Conservation (phyloP, 2,888 invertebrate genomes). For the Teleiodes luculella region DNA sequence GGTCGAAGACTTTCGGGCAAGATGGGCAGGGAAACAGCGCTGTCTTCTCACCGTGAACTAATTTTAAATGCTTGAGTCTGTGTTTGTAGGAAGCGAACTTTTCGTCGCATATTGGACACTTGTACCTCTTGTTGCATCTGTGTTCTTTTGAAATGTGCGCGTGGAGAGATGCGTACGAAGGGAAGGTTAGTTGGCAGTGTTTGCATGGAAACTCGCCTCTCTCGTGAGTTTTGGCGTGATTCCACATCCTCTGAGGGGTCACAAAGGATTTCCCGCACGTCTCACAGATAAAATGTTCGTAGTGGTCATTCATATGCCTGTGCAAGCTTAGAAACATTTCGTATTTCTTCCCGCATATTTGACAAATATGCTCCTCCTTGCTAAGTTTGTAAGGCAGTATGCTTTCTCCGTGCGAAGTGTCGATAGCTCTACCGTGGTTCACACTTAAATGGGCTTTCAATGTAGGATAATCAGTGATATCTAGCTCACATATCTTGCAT, state of each 20-base stretch:
- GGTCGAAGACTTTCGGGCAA: constrained; percentile 63
- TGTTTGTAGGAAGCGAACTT: constrained; percentile 68
- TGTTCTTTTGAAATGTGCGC: constrained; percentile 63
- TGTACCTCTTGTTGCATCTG: constrained; percentile 61
- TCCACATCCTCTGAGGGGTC: constrained; percentile 63
- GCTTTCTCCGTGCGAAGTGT: constrained; percentile 57
- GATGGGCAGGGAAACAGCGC: constrained; percentile 64
- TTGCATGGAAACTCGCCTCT: constrained; percentile 62
- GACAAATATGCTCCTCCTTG: constrained; percentile 60
- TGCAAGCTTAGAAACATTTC: constrained; percentile 68
- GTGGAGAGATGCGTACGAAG: constrained; percentile 54
- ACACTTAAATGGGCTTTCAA: constrained; percentile 52
- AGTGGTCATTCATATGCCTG: constrained; percentile 71
- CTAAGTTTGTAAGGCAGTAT: constrained; percentile 65
- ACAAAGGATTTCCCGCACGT: constrained; percentile 69
- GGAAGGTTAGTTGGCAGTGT: constrained; percentile 53
- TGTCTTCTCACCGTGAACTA: constrained; percentile 61
- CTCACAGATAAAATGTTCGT: constrained; percentile 67
- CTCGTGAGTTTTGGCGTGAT: constrained; percentile 62
- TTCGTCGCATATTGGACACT: constrained; percentile 69
- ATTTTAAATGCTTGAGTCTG: constrained; percentile 59
- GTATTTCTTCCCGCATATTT: constrained; percentile 64
- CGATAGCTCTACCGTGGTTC: constrained; percentile 53
- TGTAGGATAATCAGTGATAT: constrained; percentile 48
- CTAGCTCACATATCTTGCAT: constrained; percentile 54